Percentiles rank a stretch among this genome's conserved stretches.
phyloP scores from a whole-genome alignment of 2,797 vertebrate genomes.

The Poecilia wingei region DNA sequence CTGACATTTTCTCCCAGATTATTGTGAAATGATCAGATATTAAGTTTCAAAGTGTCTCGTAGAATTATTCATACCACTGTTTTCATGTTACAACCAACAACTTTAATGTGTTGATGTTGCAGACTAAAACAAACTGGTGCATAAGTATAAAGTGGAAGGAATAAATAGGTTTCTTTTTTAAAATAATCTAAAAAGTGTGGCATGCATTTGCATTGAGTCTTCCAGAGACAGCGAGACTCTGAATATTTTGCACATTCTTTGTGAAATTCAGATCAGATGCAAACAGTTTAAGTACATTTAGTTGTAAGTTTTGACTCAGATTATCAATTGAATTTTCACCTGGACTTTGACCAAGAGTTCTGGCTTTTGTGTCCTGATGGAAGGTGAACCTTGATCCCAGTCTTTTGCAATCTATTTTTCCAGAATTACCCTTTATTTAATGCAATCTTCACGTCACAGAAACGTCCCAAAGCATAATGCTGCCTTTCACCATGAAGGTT shows the following conservation, averaged over 20 bases:
- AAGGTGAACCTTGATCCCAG: neutral
- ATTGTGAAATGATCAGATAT: constrained; percentile 5
- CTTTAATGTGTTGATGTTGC: neutral
- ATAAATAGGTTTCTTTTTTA: neutral
- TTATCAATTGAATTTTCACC: too few relatives aligned
- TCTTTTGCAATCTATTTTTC: neutral
- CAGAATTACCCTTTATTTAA: neutral
- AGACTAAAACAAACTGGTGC: neutral
- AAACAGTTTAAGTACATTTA: neutral
- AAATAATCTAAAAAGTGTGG: neutral
- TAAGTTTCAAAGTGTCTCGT: neutral
- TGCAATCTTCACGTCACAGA: neutral
- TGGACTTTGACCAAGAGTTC: neutral
- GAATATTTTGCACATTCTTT: neutral
- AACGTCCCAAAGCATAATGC: neutral
- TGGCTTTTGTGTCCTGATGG: neutral
- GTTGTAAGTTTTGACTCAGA: neutral
- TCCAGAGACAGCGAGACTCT: neutral
- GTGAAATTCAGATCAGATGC: neutral
- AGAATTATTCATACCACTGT: neutral
- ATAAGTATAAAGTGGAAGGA: neutral
- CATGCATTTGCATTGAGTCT: neutral
- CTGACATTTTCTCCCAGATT: constrained; percentile 13
- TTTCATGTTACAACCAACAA: neutral
- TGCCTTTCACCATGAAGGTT: neutral